Evolutionary conservation across 2,797 vertebrate species (phyloP), one percentile per base, ranked within the genome.

Genomic region (Stomatorhinus walkeri): DNA sequence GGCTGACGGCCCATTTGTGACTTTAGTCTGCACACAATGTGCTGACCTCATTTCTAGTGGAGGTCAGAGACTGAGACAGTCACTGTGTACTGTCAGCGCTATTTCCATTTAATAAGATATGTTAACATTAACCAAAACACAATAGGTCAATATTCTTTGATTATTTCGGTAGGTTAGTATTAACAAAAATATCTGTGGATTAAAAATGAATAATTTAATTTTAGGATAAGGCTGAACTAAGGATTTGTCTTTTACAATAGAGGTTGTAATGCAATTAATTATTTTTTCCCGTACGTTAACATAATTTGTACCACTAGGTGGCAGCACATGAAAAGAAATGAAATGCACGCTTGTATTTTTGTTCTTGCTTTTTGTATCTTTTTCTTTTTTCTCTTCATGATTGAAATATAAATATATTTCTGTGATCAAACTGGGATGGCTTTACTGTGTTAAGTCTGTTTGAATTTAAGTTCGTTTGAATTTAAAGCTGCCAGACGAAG

Each of bases 1-100:
- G 92, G 90, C 90, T 64, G 19, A 24, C 40, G 90, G 89, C 91
- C 91, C 28, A 72, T 76, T 87, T 89, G 24, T 89, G 90, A 54
- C 88, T 72, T 89, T 85, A 88, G 46, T 24, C 32, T 90, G 24
- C 49, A 88, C 72, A 87, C 91, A 90, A 88, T 87, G 88, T 90
- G 61, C 52, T 93, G 92, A 93, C 91, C 90, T 91, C 87, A 91
- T 92, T 93, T 91, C 90, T 88, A 91, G 56, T 87, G 49, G 88
- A 89, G 89, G 22, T 28, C 88, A 87, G 91, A 90, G 64, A 59
- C 64, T 72, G 84, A 64, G 88, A 88, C 90, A 89, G 91, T 89
- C 84, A 88, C 54, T 89, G 85, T 52, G 54, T 84, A 28, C 61
- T 87, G 43, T 46, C 68, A 91, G 22, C 8, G 61, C 88, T 48